phyloP scores from a whole-genome alignment of 2,888 invertebrate genomes.

The Spatulosminthurus flaviceps region DNA sequence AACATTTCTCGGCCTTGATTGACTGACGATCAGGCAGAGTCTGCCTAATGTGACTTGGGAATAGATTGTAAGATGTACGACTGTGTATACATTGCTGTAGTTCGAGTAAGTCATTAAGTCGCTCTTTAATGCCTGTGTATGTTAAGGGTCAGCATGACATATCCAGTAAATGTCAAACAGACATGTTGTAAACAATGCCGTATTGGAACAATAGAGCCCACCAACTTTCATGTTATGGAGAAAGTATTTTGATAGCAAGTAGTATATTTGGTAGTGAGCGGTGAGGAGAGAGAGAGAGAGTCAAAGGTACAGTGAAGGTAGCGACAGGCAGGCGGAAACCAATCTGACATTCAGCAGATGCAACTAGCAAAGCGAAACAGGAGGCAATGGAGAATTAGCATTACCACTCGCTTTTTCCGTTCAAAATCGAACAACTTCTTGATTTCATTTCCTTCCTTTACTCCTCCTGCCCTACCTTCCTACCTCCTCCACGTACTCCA shows the following conservation, averaged over 20 bases:
- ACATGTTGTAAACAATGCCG: conserved; percentile 60
- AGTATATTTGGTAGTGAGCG: conserved; percentile 6
- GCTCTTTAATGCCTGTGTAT: conserved; percentile 52
- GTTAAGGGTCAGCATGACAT: conserved; percentile 63
- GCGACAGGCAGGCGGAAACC: conserved; percentile 39
- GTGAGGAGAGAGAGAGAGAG: not conserved
- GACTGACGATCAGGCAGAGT: conserved; percentile 21
- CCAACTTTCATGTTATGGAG: conserved; percentile 18
- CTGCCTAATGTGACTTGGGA: conserved; percentile 18
- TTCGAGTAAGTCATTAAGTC: conserved; percentile 50
- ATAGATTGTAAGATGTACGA: conserved; percentile 14
- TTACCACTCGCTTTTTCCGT: conserved; percentile 17
- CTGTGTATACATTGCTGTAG: not conserved
- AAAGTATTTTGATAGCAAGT: conserved; percentile 13
- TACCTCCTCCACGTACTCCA: not conserved
- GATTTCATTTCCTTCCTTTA: conserved; percentile 1
- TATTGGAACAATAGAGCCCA: conserved; percentile 56
- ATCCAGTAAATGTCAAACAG: conserved; percentile 61
- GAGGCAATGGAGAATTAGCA: conserved; percentile 39
- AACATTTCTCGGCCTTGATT: conserved; percentile 27
- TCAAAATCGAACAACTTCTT: conserved; percentile 26
- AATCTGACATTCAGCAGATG: conserved; percentile 47
- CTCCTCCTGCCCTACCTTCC: not conserved
- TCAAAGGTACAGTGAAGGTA: conserved; percentile 8
- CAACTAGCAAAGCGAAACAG: conserved; percentile 47